These are phyloP conservation scores for Leptarthrus brevirostris DNA, from an alignment of 2,888 invertebrate genomes.

Conservation along the genomic window DNA sequence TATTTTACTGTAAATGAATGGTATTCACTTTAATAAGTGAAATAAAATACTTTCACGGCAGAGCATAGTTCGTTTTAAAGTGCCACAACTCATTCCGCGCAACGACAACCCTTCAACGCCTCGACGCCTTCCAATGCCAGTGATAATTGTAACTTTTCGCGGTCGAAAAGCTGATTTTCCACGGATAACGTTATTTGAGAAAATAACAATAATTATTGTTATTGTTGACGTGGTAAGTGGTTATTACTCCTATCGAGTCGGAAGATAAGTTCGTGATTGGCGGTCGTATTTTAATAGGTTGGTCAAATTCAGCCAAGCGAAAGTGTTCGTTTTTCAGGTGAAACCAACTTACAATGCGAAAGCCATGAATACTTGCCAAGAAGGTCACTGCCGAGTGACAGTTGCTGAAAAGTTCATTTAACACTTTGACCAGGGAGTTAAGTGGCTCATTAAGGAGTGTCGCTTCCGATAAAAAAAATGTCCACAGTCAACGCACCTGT, in stretches of 20 bases:
- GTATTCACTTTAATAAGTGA: background rate
- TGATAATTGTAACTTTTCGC: constrained; percentile 45
- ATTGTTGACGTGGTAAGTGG: constrained; percentile 43
- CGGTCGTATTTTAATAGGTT: constrained; percentile 35
- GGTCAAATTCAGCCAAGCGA: background rate
- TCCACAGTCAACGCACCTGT: background rate
- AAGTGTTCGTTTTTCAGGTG: background rate
- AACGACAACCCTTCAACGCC: constrained; percentile 27
- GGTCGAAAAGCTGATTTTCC: constrained; percentile 29
- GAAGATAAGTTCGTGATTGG: constrained; percentile 43
- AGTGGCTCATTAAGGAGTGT: constrained; percentile 37
- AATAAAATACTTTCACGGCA: constrained; percentile 29
- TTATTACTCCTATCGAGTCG: constrained; percentile 19
- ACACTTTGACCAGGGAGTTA: constrained; percentile 1
- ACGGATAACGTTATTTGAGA: constrained; percentile 33
- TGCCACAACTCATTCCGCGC: constrained; percentile 14
- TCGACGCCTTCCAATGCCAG: constrained; percentile 27
- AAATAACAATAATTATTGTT: constrained; percentile 30
- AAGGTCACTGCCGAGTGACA: background rate
- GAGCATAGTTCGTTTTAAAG: constrained; percentile 25
- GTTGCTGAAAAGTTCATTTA: background rate
- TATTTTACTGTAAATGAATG: constrained; percentile 5
- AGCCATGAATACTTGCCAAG: too few species aligned
- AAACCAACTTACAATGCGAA: too few species aligned
- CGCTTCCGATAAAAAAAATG: constrained; percentile 2